These are phyloP conservation scores for Drosophila falleni DNA, from an alignment of 2,888 invertebrate genomes.

Conservation along the genomic window DNA sequence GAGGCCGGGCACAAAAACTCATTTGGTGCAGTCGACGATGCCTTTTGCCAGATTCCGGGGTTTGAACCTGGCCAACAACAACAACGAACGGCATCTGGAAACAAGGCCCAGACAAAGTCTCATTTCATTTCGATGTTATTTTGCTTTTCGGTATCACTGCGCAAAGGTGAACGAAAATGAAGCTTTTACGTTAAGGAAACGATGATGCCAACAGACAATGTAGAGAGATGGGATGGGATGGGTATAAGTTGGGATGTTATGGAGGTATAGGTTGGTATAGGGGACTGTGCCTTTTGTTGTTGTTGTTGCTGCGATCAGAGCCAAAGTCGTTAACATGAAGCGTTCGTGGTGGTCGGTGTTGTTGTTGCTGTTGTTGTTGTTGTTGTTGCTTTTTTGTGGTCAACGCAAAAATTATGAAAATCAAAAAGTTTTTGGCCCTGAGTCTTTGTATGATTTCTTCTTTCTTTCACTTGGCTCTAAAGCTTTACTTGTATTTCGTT, in stretches of 20 bases:
- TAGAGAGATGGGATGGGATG: conserved; percentile 33
- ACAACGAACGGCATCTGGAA: conserved; percentile 40
- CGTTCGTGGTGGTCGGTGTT: conserved; percentile 63
- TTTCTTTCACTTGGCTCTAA: conserved; percentile 42
- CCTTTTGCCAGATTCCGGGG: conserved; percentile 36
- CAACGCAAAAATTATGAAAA: conserved; percentile 81
- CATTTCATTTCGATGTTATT: conserved; percentile 72
- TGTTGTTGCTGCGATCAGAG: conserved; percentile 33
- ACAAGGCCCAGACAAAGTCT: conserved; percentile 69
- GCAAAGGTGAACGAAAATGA: conserved; percentile 77
- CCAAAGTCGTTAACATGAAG: conserved; percentile 78
- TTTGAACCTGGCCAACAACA: conserved; percentile 15
- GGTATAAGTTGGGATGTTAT: conserved; percentile 17
- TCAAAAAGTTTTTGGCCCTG: conserved; percentile 78
- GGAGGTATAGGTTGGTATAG: not conserved
- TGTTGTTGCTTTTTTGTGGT: conserved; percentile 69
- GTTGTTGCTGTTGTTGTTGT: conserved; percentile 43
- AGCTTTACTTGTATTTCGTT: conserved; percentile 59
- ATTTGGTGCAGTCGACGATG: conserved; percentile 67
- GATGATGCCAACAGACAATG: conserved; percentile 61
- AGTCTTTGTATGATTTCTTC: conserved; percentile 74
- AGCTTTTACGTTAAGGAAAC: conserved; percentile 73
- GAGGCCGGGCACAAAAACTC: conserved; percentile 66
- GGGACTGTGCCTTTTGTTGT: conserved; percentile 14
- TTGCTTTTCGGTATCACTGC: conserved; percentile 71